Conservation (phyloP, 2,113 vertebrate genomes). For the Erythrolamprus reginae region DNA sequence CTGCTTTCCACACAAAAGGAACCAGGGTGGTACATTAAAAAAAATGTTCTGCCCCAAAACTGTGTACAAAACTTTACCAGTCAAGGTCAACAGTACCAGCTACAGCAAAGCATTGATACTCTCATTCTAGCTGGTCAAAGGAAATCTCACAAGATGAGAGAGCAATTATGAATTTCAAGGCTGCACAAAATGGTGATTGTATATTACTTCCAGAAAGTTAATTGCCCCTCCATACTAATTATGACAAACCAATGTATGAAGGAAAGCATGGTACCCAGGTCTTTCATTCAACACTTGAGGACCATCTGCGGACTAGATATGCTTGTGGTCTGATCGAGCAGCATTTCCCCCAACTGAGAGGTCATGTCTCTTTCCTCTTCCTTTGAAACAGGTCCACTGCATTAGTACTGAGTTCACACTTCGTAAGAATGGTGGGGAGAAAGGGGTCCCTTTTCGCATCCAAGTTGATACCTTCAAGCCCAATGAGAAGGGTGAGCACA, state of each 20-base stretch:
- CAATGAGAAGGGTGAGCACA: slow-evolving; percentile 35
- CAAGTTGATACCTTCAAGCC: slow-evolving; percentile 58
- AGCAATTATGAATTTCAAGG: neutral
- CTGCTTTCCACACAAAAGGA: neutral
- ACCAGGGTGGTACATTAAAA: neutral
- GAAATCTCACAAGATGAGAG: neutral
- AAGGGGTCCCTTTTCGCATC: slow-evolving; percentile 54
- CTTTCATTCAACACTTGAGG: neutral
- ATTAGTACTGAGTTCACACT: slow-evolving; percentile 62
- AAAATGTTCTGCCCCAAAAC: neutral
- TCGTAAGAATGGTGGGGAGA: slow-evolving; percentile 61
- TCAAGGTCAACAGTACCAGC: neutral
- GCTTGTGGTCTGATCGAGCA: neutral
- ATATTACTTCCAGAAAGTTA: neutral
- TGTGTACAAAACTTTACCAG: neutral
- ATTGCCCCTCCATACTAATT: neutral
- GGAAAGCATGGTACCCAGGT: neutral
- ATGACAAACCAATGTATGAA: neutral
- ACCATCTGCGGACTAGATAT: neutral
- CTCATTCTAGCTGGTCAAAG: neutral
- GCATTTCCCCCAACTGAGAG: neutral
- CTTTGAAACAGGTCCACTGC: slow-evolving; percentile 50
- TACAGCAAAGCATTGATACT: neutral
- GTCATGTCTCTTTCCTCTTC: neutral
- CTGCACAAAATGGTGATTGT: neutral